Percentiles rank a stretch among this genome's conserved stretches.
Conservation (phyloP, 2,113 vertebrate species). For the Sceloporus undulatus region DNA sequence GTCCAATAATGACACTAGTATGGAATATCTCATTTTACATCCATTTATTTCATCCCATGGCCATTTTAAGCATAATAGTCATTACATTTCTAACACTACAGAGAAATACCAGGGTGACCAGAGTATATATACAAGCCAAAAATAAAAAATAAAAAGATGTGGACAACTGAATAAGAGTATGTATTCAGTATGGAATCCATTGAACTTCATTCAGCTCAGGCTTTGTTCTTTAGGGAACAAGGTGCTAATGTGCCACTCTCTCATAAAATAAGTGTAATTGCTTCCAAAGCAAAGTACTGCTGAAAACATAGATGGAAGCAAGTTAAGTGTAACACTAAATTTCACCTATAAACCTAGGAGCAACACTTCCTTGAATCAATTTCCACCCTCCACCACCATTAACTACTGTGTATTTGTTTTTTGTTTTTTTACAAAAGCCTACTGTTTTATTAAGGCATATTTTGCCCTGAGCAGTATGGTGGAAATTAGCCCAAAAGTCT, state of each 20-base stretch:
- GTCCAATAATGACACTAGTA: conserved; percentile 78
- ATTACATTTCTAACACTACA: conserved; percentile 79
- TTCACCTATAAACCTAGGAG: conserved; percentile 79
- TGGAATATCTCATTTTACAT: conserved; percentile 78
- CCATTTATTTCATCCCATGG: conserved; percentile 79
- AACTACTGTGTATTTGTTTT: conserved; percentile 58
- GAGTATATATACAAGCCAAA: conserved; percentile 78
- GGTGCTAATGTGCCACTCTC: conserved; percentile 79
- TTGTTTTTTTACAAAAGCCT: conserved; percentile 57
- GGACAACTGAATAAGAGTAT: conserved; percentile 71
- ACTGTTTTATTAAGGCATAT: conserved; percentile 77
- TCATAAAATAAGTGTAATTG: conserved; percentile 75
- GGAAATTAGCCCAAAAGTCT: conserved; percentile 75
- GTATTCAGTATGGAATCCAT: conserved; percentile 72
- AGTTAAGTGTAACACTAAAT: conserved; percentile 75
- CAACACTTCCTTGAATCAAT: conserved; percentile 75
- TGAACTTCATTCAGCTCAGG: conserved; percentile 72
- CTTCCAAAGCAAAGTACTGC: conserved; percentile 74
- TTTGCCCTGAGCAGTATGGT: conserved; percentile 74
- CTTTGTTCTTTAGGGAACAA: conserved; percentile 81
- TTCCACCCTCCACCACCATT: conserved; percentile 73
- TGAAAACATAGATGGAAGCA: conserved; percentile 77
- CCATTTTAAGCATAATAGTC: conserved; percentile 76
- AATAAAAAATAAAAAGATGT: conserved; percentile 62
- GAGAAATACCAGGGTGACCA: conserved; percentile 78